phyloP scores from a whole-genome alignment of 2,797 vertebrate species.

The Novumbra hubbsi region DNA sequence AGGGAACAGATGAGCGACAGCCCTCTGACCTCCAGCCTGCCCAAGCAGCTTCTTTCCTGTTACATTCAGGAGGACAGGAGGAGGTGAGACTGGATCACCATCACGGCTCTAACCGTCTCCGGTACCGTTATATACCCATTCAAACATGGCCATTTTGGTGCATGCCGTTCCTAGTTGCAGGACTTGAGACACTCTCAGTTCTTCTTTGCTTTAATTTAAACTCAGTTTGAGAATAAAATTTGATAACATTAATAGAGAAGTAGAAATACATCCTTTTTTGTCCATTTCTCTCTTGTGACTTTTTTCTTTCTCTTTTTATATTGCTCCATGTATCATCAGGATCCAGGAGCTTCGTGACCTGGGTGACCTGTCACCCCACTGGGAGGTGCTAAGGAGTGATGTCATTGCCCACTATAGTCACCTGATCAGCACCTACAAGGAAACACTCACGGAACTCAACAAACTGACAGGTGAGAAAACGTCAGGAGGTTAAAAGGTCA shows the following conservation, averaged over 20 bases:
- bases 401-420: slow-evolving; percentile 84
- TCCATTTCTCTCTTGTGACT: background rate
- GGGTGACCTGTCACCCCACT: slow-evolving; percentile 87
- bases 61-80: slow-evolving; percentile 78
- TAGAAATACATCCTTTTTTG: background rate
- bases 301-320: background rate
- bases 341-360: slow-evolving; percentile 86
- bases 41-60: slow-evolving; percentile 81
- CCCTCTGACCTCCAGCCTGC: slow-evolving; percentile 83
- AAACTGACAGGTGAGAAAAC: slow-evolving; percentile 62
- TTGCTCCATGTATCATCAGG: slow-evolving; percentile 59
- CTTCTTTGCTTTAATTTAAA: background rate
- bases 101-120: background rate
- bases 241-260: background rate
- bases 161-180: background rate
- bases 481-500: no score
- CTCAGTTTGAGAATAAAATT: background rate
- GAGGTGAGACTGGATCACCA: slow-evolving; percentile 70
- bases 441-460: slow-evolving; percentile 76
- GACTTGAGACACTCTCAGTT: background rate
- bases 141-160: no score
- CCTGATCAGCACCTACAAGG: slow-evolving; percentile 84
- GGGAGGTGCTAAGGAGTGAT: slow-evolving; percentile 87
- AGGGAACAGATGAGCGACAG: slow-evolving; percentile 90
- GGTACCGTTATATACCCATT: no score